These are phyloP conservation scores for Marcusenius ussheri DNA, from an alignment of 2,113 vertebrate species.

Conservation along the genomic window DNA sequence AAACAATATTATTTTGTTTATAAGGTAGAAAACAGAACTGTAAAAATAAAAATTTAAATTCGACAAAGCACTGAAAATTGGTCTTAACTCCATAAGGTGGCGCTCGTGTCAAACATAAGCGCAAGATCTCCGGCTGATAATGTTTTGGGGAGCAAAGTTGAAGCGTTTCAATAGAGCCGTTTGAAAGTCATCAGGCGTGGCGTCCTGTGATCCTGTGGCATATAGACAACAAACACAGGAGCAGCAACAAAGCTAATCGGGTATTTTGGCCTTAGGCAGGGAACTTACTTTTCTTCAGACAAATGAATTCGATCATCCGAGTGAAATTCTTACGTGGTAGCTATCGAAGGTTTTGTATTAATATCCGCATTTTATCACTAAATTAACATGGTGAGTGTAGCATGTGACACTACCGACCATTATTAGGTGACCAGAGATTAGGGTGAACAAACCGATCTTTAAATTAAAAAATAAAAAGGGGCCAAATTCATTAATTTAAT, in stretches of 20 bases:
- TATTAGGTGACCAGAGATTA: background rate
- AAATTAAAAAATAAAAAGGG: background rate
- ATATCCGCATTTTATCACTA: background rate
- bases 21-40: background rate
- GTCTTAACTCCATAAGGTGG: background rate
- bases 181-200: background rate
- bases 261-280: background rate
- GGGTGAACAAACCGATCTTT: background rate
- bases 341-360: background rate
- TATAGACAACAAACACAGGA: background rate
- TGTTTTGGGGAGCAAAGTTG: background rate
- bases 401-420: background rate
- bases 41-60: background rate
- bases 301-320: background rate
- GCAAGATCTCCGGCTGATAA: background rate
- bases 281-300: background rate
- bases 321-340: background rate
- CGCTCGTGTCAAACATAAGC: background rate
- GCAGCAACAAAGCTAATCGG: background rate
- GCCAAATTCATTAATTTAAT: background rate
- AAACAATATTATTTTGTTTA: background rate
- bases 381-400: background rate
- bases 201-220: background rate
- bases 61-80: background rate
- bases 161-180: background rate